phyloP scores from a whole-genome alignment of 2,888 invertebrate genomes.

The Strigamia maritima region DNA sequence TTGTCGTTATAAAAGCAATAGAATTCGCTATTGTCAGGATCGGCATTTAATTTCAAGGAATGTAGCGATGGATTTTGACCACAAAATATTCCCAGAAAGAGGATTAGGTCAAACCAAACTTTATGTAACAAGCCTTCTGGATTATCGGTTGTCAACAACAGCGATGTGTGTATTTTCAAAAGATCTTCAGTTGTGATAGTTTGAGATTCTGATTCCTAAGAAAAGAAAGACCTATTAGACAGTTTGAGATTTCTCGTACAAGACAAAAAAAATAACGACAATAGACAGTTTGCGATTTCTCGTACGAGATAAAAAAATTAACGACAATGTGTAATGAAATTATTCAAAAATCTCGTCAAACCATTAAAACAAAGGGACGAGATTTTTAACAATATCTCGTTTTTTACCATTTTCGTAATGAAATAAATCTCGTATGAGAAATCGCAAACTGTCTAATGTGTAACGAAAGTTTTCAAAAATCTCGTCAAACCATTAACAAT shows the following conservation, averaged over 20 bases:
- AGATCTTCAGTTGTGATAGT: constrained; percentile 26
- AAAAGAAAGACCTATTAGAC: background rate
- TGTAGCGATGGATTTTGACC: constrained; percentile 36
- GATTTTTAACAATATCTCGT: no score
- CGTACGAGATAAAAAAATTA: no score
- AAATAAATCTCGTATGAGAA: no score
- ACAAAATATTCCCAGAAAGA: constrained; percentile 35
- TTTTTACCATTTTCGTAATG: no score
- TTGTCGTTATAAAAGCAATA: background rate
- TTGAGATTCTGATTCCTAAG: constrained; percentile 35
- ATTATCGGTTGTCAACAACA: constrained; percentile 35
- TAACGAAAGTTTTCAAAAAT: no score
- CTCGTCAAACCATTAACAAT: no score
- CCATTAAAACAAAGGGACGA: no score
- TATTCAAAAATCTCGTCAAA: no score
- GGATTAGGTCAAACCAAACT: constrained; percentile 37
- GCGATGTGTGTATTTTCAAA: constrained; percentile 37
- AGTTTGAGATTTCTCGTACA: background rate
- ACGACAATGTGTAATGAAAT: no score
- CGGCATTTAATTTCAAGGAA: background rate
- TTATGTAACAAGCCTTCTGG: constrained; percentile 38
- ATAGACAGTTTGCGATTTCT: no score
- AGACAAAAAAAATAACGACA: background rate
- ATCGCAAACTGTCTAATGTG: no score
- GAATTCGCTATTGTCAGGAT: constrained; percentile 6